Evolutionary conservation across 2,888 invertebrate genomes (phyloP).

Genomic region (Apoderus coryli): DNA sequence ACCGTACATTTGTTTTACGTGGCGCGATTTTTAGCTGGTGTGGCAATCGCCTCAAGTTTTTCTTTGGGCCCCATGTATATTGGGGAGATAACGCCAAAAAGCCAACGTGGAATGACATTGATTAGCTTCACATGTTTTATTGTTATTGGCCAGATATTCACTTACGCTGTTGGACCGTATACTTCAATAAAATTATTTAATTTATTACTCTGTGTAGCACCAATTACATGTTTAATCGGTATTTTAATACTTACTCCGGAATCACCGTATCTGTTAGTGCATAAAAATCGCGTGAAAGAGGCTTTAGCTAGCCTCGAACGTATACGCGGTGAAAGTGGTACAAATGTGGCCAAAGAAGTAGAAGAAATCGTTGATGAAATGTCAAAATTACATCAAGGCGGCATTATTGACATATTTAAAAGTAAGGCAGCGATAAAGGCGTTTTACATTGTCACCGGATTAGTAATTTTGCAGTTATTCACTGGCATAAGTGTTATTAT

Average conservation of each 20-base stretch:
- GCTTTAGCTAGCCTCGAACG: conserved; percentile 50
- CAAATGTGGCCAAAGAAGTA: conserved; percentile 7
- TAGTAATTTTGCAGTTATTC: conserved; percentile 24
- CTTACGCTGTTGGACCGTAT: conserved; percentile 17
- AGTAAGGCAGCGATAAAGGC: conserved; percentile 19
- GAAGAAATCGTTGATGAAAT: conserved; percentile 10
- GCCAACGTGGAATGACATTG: conserved; percentile 58
- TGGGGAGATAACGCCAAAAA: conserved; percentile 69
- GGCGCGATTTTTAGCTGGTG: conserved; percentile 44
- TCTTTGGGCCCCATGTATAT: conserved; percentile 69
- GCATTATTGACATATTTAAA: conserved; percentile 11
- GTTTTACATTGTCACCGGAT: conserved; percentile 27
- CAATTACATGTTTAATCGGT: conserved; percentile 13
- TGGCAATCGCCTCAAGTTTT: conserved; percentile 51
- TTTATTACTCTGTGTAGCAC: conserved; percentile 13
- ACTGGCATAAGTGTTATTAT: conserved; percentile 60
- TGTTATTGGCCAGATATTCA: conserved; percentile 14
- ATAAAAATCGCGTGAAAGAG: conserved; percentile 37
- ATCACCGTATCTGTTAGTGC: conserved; percentile 28
- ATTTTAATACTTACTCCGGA: conserved; percentile 16
- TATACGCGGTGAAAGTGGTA: conserved; percentile 38
- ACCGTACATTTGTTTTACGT: conserved; percentile 28
- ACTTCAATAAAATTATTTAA: conserved; percentile 12
- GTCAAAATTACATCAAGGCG: conserved; percentile 6
- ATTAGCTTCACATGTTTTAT: too few species aligned